Percentiles rank a stretch among this genome's conserved stretches.
These are phyloP conservation scores for Falco cherrug DNA, from an alignment of 2,797 vertebrate genomes.

Conservation along the genomic window DNA sequence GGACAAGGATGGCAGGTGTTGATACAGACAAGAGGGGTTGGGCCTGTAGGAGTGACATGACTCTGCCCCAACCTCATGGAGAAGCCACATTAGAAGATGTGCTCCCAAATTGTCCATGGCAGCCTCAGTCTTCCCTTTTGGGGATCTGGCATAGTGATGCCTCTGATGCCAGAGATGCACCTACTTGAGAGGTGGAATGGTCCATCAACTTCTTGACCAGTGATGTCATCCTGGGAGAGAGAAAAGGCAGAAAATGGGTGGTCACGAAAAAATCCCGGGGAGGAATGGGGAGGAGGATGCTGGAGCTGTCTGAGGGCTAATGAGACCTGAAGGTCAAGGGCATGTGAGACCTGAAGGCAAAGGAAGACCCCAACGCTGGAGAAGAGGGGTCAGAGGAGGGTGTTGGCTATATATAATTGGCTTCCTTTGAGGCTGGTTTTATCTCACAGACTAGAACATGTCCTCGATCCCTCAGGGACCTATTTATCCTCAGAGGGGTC, in stretches of 20 bases:
- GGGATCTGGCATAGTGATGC: accelerated
- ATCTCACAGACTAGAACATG: not conserved
- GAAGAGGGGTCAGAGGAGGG: not conserved
- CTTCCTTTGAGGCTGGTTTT: not conserved
- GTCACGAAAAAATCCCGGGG: not conserved
- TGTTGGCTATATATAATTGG: not conserved
- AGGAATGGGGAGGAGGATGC: not conserved
- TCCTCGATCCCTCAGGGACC: not conserved
- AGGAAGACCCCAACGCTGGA: not conserved
- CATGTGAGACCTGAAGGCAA: not conserved
- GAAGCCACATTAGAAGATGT: not conserved
- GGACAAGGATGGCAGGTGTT: not conserved
- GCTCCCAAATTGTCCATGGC: not conserved
- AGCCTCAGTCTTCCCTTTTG: accelerated
- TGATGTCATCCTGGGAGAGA: not conserved
- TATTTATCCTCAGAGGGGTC: not conserved
- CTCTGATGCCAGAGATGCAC: not conserved
- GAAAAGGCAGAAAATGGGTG: not conserved
- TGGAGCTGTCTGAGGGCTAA: not conserved
- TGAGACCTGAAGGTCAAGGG: not conserved
- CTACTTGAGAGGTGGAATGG: not conserved
- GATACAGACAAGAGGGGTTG: not conserved
- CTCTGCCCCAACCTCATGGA: not conserved
- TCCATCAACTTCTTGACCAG: not conserved
- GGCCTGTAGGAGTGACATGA: not conserved